Conservation (phyloP, 92 coral and sea anemone genomes). For the Anthopleura xanthogrammica region DNA sequence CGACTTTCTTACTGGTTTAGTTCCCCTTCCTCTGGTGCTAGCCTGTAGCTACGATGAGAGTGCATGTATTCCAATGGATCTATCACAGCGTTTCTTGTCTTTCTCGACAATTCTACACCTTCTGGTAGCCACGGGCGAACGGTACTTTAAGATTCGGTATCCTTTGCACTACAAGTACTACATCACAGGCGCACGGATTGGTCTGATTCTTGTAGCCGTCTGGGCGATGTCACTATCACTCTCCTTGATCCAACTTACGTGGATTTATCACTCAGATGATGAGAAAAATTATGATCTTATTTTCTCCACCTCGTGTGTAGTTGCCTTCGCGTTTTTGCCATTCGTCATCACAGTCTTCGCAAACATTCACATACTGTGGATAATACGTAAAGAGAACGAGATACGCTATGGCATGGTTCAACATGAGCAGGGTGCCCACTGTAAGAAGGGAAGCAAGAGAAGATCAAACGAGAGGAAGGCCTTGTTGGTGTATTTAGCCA, state of each 20-base stretch:
- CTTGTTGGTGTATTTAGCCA: conserved; percentile 45
- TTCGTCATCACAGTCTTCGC: conserved; percentile 46
- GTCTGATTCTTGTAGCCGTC: conserved; percentile 32
- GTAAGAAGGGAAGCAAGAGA: conserved; percentile 14
- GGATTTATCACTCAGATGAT: conserved; percentile 36
- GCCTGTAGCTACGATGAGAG: conserved; percentile 33
- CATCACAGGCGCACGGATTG: conserved; percentile 56
- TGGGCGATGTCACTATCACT: conserved; percentile 62
- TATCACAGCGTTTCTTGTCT: conserved; percentile 67
- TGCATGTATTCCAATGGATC: conserved; percentile 43
- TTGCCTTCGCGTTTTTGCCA: conserved; percentile 50
- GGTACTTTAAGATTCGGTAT: conserved; percentile 59
- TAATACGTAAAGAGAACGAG: conserved; percentile 47
- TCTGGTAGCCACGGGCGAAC: conserved; percentile 72
- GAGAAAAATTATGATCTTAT: conserved; percentile 25
- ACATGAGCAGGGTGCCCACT: conserved; percentile 2
- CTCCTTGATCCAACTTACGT: conserved; percentile 54
- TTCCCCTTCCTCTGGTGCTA: conserved; percentile 64
- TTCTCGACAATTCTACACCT: conserved; percentile 73
- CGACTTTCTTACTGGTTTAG: conserved; percentile 62
- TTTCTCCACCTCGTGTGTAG: conserved; percentile 44
- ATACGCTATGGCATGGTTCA: conserved; percentile 26
- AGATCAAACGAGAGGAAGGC: conserved; percentile 55
- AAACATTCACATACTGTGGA: conserved; percentile 53
- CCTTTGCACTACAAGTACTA: conserved; percentile 56